phyloP scores from a whole-genome alignment of 2,797 vertebrate genomes.

The Sebastes taczanowskii region DNA sequence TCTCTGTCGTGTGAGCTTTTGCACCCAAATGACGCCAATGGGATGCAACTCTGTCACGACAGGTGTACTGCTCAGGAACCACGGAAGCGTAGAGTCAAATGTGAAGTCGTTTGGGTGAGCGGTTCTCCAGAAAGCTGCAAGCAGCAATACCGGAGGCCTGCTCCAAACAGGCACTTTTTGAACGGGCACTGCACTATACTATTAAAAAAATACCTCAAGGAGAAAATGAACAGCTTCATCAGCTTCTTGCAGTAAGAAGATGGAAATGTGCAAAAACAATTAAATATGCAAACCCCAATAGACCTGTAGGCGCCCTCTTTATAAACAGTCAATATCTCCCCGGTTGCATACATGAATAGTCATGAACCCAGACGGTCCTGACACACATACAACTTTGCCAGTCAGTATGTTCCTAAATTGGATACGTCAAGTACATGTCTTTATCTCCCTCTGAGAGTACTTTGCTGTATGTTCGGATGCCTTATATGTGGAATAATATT shows the following conservation, averaged over 20 bases:
- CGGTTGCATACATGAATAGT: constrained; percentile 58
- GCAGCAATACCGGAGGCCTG: neutral
- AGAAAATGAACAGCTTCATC: constrained; percentile 34
- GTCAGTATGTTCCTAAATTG: constrained; percentile 14
- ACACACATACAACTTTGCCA: constrained; percentile 18
- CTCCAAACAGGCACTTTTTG: neutral
- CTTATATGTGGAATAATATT: neutral
- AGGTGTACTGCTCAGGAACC: neutral
- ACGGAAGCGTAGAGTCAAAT: neutral
- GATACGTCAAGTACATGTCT: constrained; percentile 29
- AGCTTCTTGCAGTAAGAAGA: constrained; percentile 14
- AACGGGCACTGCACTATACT: neutral
- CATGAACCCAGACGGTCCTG: constrained; percentile 20
- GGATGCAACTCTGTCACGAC: neutral
- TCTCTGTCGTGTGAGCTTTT: neutral
- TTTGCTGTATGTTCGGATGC: neutral
- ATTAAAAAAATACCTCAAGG: constrained; percentile 4
- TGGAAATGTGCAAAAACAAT: constrained; percentile 47
- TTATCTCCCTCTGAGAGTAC: constrained; percentile 3
- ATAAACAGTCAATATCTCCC: constrained; percentile 70
- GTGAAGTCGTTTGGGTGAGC: neutral
- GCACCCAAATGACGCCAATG: neutral
- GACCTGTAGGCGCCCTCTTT: constrained; percentile 53
- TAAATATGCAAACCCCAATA: constrained; percentile 61
- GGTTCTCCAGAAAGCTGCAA: neutral